A percentile compares a stretch with the other conserved stretches of the same genome.
These are phyloP conservation scores for Laticauda laticaudata DNA, from an alignment of 2,113 vertebrate species.

Conservation along the genomic window DNA sequence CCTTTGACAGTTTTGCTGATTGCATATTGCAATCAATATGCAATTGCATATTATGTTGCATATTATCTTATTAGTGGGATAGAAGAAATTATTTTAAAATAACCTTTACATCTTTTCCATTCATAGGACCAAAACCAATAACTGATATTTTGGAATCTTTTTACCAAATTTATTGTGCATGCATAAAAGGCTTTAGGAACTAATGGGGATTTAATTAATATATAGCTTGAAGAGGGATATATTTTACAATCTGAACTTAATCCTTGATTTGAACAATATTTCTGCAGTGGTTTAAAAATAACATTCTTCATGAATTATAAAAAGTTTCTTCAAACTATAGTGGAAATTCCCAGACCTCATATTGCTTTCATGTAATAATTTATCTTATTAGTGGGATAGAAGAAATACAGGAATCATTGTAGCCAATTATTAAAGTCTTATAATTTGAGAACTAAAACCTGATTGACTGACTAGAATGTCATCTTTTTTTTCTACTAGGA, in stretches of 20 bases:
- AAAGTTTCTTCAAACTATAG: background rate
- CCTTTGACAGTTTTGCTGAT: background rate
- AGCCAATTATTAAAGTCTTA: background rate
- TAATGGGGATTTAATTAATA: background rate
- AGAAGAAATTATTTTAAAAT: background rate
- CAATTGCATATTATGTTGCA: background rate
- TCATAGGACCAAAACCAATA: background rate
- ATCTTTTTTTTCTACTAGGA: conserved; percentile 2
- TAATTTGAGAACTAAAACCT: background rate
- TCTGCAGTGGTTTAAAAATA: background rate
- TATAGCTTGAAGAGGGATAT: background rate
- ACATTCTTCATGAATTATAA: background rate
- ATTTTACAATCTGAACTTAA: background rate
- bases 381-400: too few relatives aligned
- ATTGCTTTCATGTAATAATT: background rate
- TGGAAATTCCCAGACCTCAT: background rate
- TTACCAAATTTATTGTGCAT: background rate
- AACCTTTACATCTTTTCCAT: background rate
- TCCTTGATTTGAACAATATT: background rate
- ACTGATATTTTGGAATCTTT: background rate
- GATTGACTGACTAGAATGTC: conserved; percentile 14
- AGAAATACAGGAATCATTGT: background rate
- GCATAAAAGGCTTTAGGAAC: background rate
- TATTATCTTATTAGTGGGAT: background rate
- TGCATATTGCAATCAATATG: background rate